Evolutionary conservation across 1,140 invertebrate genomes (phyloP), one percentile per base, ranked within the genome.

Genomic region (Telenomus remus): DNA sequence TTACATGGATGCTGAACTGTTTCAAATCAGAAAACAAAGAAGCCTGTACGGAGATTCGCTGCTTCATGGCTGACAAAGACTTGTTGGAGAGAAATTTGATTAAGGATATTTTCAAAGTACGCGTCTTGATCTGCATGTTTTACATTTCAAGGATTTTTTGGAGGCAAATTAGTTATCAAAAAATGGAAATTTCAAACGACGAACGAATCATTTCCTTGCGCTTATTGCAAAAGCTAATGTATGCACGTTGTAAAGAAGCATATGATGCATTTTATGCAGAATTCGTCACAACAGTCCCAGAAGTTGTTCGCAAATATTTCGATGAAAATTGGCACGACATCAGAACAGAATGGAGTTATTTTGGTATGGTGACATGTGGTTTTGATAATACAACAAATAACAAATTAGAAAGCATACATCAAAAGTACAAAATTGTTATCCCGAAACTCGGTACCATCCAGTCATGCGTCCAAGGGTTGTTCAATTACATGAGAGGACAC

Each of bases 51-150:
- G 37, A 39, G 15, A 55, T 64, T 0, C 11, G 16, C 10, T 54
- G 60, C 16, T 64, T 64, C 33, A 64, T 64, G 60, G 43, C 6
- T 5, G 60, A 64, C 8, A 64, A 64, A 47, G 37, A 63, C 13
- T 7, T 51, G 1, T 9, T 46, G 6, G 49, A 35, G 16, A 33
- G 50, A 37, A 14, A 63, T 14, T 27, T 63, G 6, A 53, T 63
- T 1, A 53, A 43, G 42, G 16, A 53, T 8, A 63, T 61, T 10
- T 63, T 63, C 15, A 16, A 48, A 6, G 60, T 61, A 0, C 57
- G 47, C 0, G 33, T 53, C 6, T 63, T 42, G 11, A 63, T 63
- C 35, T 63, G 42, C 16, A 61, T 50, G 37, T 60, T 60, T 12
- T 34, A 53, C 12, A 59, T 33, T 8, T 3, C 43, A 46, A 56